phyloP scores from a whole-genome alignment of 2,797 vertebrate species.

The Mergus octosetaceus region DNA sequence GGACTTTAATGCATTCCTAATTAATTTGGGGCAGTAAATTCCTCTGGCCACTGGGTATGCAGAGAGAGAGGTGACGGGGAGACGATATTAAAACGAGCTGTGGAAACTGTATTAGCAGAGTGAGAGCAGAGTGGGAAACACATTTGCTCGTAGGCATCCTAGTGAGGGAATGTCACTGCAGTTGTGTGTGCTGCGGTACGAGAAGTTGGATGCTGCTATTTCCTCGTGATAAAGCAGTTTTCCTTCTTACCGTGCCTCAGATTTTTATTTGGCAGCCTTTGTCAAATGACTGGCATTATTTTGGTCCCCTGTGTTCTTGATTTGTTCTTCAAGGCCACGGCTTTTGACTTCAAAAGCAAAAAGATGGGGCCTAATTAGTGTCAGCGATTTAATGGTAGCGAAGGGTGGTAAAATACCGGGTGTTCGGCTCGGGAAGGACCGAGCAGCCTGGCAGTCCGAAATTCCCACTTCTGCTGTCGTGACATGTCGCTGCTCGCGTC shows the following conservation, averaged over 20 bases:
- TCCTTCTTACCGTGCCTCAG: neutral
- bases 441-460: neutral
- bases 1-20: neutral
- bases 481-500: neutral
- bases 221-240: slow-evolving; percentile 12
- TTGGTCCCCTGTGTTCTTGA: neutral
- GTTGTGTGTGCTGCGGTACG: neutral
- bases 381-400: neutral
- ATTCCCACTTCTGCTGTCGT: neutral
- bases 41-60: neutral
- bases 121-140: neutral
- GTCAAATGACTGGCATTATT: neutral
- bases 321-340: neutral
- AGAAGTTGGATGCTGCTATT: neutral
- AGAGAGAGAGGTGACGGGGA: neutral
- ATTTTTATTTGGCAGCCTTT: neutral
- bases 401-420: neutral
- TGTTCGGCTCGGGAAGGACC: neutral
- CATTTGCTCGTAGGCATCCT: neutral
- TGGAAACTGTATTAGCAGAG: slow-evolving; percentile 19
- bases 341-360: neutral
- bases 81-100: neutral
- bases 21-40: neutral
- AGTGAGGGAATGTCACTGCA: neutral
- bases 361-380: neutral